Percentiles rank a stretch among this genome's conserved stretches.
These are phyloP conservation scores for Botrylloides violaceus DNA, from an alignment of 23 tunicate species.

Conservation along the genomic window DNA sequence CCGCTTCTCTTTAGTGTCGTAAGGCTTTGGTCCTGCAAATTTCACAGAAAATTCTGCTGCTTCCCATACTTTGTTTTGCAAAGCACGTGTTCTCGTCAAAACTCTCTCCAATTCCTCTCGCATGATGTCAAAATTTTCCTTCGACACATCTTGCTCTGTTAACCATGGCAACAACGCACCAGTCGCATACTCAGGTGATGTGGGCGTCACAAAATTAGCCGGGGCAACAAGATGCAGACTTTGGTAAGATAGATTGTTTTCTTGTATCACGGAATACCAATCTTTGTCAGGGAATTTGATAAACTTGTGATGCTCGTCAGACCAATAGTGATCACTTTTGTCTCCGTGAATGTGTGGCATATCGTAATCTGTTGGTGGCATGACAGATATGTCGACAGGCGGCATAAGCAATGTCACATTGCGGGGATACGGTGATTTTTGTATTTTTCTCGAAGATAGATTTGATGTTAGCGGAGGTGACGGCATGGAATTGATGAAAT, in stretches of 20 bases:
- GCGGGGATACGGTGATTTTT: neutral
- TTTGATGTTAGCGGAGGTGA: neutral
- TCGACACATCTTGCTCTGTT: constrained; percentile 55
- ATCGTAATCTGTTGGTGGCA: neutral
- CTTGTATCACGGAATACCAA: constrained; percentile 4
- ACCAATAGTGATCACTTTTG: constrained; percentile 61
- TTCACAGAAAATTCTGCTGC: constrained; percentile 68
- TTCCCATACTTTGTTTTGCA: constrained; percentile 48
- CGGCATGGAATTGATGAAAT: neutral
- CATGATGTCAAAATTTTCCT: constrained; percentile 78
- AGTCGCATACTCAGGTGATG: constrained; percentile 34
- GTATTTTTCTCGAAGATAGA: neutral
- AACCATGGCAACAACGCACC: constrained; percentile 52
- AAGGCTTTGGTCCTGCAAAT: constrained; percentile 12
- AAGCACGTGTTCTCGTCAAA: constrained; percentile 35
- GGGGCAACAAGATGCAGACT: constrained; percentile 52
- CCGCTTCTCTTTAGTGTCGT: constrained; percentile 2
- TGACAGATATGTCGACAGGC: neutral
- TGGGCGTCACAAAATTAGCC: constrained; percentile 29
- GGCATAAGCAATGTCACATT: neutral
- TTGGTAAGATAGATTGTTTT: constrained; percentile 68
- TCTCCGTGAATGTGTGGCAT: constrained; percentile 15
- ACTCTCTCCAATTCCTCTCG: constrained; percentile 73
- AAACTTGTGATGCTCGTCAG: constrained; percentile 53
- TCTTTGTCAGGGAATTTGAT: constrained; percentile 50